Evolutionary conservation across 2,113 vertebrate genomes (phyloP).

Genomic region (Steatornis caripensis): DNA sequence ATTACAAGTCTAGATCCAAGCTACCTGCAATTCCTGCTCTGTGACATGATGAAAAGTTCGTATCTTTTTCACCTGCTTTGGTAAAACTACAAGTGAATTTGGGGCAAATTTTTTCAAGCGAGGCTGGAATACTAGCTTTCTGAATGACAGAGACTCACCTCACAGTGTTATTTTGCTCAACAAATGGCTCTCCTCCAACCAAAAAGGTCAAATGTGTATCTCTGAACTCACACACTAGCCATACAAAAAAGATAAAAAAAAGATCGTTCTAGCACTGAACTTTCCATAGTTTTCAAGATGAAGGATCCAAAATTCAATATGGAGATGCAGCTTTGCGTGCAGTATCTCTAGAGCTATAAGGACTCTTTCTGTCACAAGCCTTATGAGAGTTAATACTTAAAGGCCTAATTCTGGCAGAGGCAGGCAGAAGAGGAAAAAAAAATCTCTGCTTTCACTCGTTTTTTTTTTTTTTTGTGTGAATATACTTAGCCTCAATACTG

Average conservation of each 20-base stretch:
- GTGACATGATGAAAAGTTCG: background rate
- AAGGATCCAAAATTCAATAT: background rate
- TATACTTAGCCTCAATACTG: background rate
- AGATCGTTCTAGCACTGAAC: background rate
- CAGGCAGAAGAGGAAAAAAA: background rate
- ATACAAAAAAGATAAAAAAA: background rate
- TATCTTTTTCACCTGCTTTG: background rate
- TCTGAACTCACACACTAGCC: background rate
- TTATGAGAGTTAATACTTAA: background rate
- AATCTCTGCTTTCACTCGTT: background rate
- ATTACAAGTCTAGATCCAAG: background rate
- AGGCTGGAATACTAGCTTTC: background rate
- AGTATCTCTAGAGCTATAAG: background rate
- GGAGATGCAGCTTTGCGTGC: background rate
- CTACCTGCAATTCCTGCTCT: background rate
- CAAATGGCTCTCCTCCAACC: background rate
- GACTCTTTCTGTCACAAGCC: background rate
- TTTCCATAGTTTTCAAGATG: background rate
- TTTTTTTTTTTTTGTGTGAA: background rate
- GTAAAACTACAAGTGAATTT: background rate
- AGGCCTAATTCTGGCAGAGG: background rate
- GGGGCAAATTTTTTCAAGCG: background rate
- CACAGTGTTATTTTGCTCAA: background rate
- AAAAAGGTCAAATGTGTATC: background rate
- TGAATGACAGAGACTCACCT: background rate